These are phyloP conservation scores for Sebastes hubbsi DNA, from an alignment of 2,797 vertebrate species.

Conservation along the genomic window DNA sequence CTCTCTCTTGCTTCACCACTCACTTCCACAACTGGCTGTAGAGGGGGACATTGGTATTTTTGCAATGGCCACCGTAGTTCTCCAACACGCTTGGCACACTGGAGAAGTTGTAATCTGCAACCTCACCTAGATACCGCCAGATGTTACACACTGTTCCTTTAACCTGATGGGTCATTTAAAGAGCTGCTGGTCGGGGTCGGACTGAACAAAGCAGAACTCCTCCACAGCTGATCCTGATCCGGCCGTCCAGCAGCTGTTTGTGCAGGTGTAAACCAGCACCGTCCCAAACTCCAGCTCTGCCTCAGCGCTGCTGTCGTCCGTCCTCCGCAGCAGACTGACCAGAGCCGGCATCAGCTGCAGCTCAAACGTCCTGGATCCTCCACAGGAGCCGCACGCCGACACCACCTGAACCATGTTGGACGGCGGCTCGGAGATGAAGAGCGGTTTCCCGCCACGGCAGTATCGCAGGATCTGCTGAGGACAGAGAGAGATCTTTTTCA, in stretches of 20 bases:
- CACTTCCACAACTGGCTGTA: no score
- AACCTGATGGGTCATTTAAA: conserved; percentile 82
- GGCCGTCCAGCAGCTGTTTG: conserved; percentile 88
- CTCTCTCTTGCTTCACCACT: neutral
- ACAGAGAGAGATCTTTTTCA: conserved; percentile 90
- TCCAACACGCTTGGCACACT: no score
- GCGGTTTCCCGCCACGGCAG: conserved; percentile 84
- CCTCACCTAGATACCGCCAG: no score
- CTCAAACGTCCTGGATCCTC: conserved; percentile 86
- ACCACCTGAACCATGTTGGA: conserved; percentile 41
- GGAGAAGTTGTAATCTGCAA: no score
- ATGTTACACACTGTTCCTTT: neutral
- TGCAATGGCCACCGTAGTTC: no score
- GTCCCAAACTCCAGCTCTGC: conserved; percentile 91
- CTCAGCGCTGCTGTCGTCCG: conserved; percentile 63
- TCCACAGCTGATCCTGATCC: conserved; percentile 74
- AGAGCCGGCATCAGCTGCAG: conserved; percentile 94
- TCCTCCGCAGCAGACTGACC: conserved; percentile 84
- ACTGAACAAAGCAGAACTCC: conserved; percentile 88
- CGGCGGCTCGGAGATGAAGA: conserved; percentile 82
- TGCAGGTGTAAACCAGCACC: conserved; percentile 89
- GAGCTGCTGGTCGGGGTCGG: conserved; percentile 90
- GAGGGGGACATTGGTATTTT: no score
- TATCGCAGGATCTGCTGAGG: conserved; percentile 93
- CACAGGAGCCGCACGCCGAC: conserved; percentile 82